Percentiles rank a stretch among this genome's conserved stretches.
These are phyloP conservation scores for Bibio marci DNA, from an alignment of 2,888 invertebrate species.

Conservation along the genomic window DNA sequence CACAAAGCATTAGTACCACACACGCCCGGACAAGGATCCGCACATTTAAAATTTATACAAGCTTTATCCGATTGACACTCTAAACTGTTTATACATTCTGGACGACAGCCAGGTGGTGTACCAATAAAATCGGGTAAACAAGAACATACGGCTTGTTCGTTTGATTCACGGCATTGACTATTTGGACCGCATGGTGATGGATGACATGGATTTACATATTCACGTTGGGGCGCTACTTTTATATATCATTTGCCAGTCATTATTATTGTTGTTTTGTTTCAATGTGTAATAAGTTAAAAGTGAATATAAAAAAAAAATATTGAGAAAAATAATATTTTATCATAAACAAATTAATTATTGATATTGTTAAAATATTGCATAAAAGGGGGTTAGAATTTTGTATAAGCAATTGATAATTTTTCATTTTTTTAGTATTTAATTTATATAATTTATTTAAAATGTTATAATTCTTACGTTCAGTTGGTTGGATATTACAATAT, in stretches of 20 bases:
- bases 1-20: slow-evolving; percentile 52
- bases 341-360: too few relatives aligned
- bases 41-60: slow-evolving; percentile 60
- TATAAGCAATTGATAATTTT: too few relatives aligned
- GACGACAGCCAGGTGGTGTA: slow-evolving; percentile 57
- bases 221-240: slow-evolving; percentile 6
- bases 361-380: too few relatives aligned
- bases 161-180: slow-evolving; percentile 51
- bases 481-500: slow-evolving; percentile 32
- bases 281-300: too few relatives aligned
- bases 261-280: too few relatives aligned
- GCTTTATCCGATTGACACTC: slow-evolving; percentile 57
- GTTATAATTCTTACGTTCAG: slow-evolving; percentile 41
- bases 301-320: too few relatives aligned
- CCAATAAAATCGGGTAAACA: slow-evolving; percentile 56
- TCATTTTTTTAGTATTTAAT: too few relatives aligned
- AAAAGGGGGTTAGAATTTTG: too few relatives aligned
- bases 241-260: too few relatives aligned
- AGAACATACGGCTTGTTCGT: slow-evolving; percentile 56
- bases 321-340: too few relatives aligned
- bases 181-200: slow-evolving; percentile 63
- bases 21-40: slow-evolving; percentile 55
- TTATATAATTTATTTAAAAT: too few relatives aligned
- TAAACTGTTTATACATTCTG: slow-evolving; percentile 60
- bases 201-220: slow-evolving; percentile 38